phyloP scores from a whole-genome alignment of 37 sponge, comb jelly and placozoan species.

The Ephydatia muelleri region DNA sequence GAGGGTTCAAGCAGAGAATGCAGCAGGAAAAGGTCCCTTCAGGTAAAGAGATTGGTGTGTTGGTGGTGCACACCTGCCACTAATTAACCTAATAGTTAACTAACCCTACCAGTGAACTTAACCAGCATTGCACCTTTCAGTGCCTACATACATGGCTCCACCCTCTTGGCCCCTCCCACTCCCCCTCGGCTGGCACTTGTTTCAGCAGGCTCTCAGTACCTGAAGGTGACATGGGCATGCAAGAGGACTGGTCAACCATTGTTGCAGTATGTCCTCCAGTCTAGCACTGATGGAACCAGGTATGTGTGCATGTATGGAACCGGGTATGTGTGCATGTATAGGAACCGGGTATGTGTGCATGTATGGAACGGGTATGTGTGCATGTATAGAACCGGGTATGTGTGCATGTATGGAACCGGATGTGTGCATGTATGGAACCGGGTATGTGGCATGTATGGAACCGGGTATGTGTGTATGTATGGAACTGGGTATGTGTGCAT shows the following conservation, averaged over 20 bases:
- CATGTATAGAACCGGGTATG: background rate
- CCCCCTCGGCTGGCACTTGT: constrained; percentile 60
- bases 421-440: too few relatives aligned
- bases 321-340: background rate
- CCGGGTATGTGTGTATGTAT: background rate
- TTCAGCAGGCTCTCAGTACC: constrained; percentile 39
- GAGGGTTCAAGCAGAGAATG: constrained; percentile 63
- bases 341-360: background rate
- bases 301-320: constrained; percentile 10
- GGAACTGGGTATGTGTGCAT: background rate
- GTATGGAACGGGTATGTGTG: too few relatives aligned
- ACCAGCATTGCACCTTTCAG: constrained; percentile 30
- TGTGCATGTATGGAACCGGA: background rate
- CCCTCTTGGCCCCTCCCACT: constrained; percentile 71
- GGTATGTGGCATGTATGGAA: constrained; percentile 11
- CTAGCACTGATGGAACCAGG: constrained; percentile 9
- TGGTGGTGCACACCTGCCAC: too few relatives aligned
- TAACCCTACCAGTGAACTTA: too few relatives aligned
- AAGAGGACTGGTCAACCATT: constrained; percentile 26
- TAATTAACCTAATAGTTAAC: background rate
- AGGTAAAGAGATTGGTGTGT: background rate
- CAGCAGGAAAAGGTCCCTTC: constrained; percentile 49
- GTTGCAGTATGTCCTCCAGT: constrained; percentile 42
- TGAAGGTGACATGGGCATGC: constrained; percentile 65
- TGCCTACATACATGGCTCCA: constrained; percentile 13